Conservation (phyloP, 2,888 invertebrate species). For the Nymphalis c-album region DNA sequence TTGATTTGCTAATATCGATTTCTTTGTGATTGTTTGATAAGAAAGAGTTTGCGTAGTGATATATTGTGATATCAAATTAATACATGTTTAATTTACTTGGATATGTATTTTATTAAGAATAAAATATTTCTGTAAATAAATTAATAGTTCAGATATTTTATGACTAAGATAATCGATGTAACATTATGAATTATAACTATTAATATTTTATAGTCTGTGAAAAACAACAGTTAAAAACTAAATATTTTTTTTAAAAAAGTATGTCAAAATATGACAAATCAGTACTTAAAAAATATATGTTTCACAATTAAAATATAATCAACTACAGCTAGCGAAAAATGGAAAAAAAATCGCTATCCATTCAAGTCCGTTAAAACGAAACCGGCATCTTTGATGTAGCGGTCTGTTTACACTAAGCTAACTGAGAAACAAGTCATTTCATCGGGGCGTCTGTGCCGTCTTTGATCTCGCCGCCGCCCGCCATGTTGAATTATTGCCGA, state of each 20-base stretch:
- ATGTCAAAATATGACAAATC: no score
- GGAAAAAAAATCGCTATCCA: constrained; percentile 6
- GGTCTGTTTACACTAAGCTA: constrained; percentile 78
- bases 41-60: neutral
- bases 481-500: constrained; percentile 61
- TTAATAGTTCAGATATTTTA: neutral
- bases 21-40: neutral
- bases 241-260: no score
- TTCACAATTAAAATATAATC: constrained; percentile 13
- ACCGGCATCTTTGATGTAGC: constrained; percentile 73
- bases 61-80: no score
- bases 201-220: no score
- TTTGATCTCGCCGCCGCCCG: constrained; percentile 73
- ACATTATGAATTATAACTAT: no score
- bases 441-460: constrained; percentile 59
- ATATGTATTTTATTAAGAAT: neutral
- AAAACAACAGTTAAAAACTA: neutral
- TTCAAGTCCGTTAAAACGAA: constrained; percentile 33
- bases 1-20: neutral
- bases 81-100: no score
- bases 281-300: neutral
- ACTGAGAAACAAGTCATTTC: constrained; percentile 79
- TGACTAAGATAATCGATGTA: no score
- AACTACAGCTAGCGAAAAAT: constrained; percentile 7
- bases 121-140: neutral